Base-by-base conservation (phyloP, 2,797 vertebrate genomes). In the Columba guinea region DNA sequence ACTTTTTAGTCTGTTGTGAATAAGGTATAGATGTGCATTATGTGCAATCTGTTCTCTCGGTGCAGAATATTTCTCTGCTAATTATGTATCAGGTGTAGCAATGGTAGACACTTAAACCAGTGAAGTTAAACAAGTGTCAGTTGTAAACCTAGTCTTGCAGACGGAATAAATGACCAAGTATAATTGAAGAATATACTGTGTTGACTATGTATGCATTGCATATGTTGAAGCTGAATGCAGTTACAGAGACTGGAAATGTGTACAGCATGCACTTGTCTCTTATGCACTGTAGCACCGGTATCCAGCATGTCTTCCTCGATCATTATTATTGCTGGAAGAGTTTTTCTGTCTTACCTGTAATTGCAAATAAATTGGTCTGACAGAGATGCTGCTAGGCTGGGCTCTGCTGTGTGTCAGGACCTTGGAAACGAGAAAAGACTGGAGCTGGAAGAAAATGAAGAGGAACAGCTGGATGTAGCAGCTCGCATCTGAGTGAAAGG, bases 141-240 rank as follows among this genome's bases (percentile, higher is more conserved):
- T 65, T 69, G 35, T 19, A 75, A 55, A 84, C 84, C 13, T 64
- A 11, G 10, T 88, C 37, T 51, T 65, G 46, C 41, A 60, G 73
- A 27, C 74, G 16, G 56, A 67, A 56, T 81, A 71, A 89, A 58
- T 44, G 11, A 27, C 7, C 1, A 24, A 7, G 11, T 52, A 11
- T 56, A 80, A 73, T 10, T 58, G 46, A 64, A 77, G 37, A 49
- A 59, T 41, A 27, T 62, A 5, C 7, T n/a, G 4, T 0, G 0
- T 3, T 73, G 75, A n/a, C 48, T 59, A 0, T 35, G 4, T 59
- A 0, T 35, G 4, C 3, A 2, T 74, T 83, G 14, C 6, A 0
- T 74, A 3, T 76, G 26, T 82, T 83, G 70, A 76, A 60, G 49
- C 35, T 60, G 60, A 52, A 26, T 11, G 3, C 59, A 8, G 32